Conservation (phyloP, 2,113 vertebrate genomes). For the Nothobranchius kuhntae region DNA sequence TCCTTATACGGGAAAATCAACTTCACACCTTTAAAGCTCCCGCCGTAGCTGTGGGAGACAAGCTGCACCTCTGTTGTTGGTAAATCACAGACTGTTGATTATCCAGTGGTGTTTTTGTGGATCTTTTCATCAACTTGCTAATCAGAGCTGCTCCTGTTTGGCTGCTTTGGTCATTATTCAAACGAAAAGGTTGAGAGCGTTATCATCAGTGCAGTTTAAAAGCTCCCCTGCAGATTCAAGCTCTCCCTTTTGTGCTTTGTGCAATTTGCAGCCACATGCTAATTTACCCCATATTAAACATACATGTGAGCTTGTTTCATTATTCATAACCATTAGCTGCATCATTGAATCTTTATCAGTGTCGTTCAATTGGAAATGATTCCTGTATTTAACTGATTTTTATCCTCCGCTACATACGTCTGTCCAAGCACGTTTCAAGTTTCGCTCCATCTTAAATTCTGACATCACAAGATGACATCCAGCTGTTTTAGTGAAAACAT, state of each 20-base stretch:
- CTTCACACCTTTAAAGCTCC: background rate
- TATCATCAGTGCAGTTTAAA: background rate
- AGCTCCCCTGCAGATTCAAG: background rate
- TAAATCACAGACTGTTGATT: background rate
- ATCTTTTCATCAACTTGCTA: background rate
- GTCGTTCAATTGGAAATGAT: too few relatives aligned
- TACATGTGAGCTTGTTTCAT: background rate
- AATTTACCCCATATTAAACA: background rate
- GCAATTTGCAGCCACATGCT: background rate
- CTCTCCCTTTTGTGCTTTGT: background rate
- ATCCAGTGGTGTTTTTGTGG: background rate
- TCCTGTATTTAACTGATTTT: too few relatives aligned
- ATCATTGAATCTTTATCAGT: too few relatives aligned
- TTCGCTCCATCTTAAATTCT: too few relatives aligned
- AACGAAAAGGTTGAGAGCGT: background rate
- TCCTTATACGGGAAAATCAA: background rate
- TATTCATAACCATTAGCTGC: too few relatives aligned
- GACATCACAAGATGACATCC: too few relatives aligned
- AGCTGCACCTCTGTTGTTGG: background rate
- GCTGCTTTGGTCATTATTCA: conserved; percentile 1
- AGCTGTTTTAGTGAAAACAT: too few relatives aligned
- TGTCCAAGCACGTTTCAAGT: too few relatives aligned
- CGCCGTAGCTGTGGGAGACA: background rate
- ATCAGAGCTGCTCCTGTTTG: background rate
- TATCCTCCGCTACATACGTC: too few relatives aligned